Base-by-base conservation (phyloP, 2,113 vertebrate species). In the Notarius lentiginosus region DNA sequence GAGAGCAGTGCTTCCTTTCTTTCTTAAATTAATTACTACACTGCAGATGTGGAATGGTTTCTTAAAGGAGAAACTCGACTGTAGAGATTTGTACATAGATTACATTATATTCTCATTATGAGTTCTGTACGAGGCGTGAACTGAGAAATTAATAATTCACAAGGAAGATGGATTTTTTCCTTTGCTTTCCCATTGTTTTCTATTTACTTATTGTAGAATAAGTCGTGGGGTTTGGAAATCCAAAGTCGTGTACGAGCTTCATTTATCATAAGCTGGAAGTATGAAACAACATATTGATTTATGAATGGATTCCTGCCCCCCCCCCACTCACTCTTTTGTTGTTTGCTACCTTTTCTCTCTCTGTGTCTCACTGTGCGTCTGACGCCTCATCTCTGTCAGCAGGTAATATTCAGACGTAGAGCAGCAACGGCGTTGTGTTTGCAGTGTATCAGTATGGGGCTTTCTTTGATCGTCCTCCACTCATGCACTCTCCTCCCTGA, bases 361-460 rank as follows among this genome's bases (percentile, higher is more conserved):
- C 15, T 86, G 22, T 79, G 27, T 79, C 53, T 53, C n/a, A 61
- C 60, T 83, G 61, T 81, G 24, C 87, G 77, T 53, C 60, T 75
- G 81, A 81, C 73, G n/a, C 47, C 73, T 85, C 47, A 18, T 51
- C 51, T 75, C 83, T 41, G 84, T 84, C 84, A 80, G 88, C 65
- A 83, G 86, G 84, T 82, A 88, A 84, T 83, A 84, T 89, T 88
- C 84, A 91, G 79, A 90, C 88, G 47, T 63, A 81, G 75, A 34
- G 70, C 72, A 90, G 65, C 66, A 88, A 66, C 70, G 12, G 68
- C 51, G 61, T 80, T 79, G 85, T 85, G 82, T 85, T 84, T 82
- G 68, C 24, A 76, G 84, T 63, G 65, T 86, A 76, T 86, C 81
- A 84, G 86, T 82, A 82, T 86, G 24, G 75, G 14, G 58, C 49